These are phyloP conservation scores for Anser cygnoides DNA, from an alignment of 2,113 vertebrate species.

Conservation along the genomic window DNA sequence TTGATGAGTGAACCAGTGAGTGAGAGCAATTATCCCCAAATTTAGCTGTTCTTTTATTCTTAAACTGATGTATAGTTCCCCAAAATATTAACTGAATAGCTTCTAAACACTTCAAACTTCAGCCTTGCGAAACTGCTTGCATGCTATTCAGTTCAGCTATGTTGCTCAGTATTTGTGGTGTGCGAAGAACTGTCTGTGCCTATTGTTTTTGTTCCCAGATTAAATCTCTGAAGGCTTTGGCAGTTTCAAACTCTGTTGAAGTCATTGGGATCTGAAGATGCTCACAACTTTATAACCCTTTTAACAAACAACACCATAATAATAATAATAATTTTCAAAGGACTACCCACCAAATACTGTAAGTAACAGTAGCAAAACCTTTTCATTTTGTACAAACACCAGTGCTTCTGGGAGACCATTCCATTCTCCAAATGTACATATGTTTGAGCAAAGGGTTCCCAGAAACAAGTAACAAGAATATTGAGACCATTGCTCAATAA, in stretches of 20 bases:
- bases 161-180: neutral
- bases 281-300: neutral
- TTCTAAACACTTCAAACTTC: neutral
- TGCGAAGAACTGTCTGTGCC: neutral
- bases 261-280: neutral
- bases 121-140: neutral
- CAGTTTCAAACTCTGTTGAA: neutral
- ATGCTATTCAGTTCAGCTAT: neutral
- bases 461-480: neutral
- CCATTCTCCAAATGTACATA: neutral
- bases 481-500: constrained; percentile 32
- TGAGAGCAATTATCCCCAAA: constrained; percentile 13
- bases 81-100: neutral
- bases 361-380: neutral
- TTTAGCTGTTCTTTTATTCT: constrained; percentile 12
- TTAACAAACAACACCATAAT: too few relatives aligned
- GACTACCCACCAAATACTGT: neutral
- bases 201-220: constrained; percentile 27
- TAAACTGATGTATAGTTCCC: constrained; percentile 1
- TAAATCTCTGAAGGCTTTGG: neutral
- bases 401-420: neutral
- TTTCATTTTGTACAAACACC: neutral
- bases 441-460: constrained; percentile 1
- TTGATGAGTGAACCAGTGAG: constrained; percentile 8
- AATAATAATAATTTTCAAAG: neutral